Conservation (phyloP, 2,113 vertebrate species). For the Leptosomus discolor region DNA sequence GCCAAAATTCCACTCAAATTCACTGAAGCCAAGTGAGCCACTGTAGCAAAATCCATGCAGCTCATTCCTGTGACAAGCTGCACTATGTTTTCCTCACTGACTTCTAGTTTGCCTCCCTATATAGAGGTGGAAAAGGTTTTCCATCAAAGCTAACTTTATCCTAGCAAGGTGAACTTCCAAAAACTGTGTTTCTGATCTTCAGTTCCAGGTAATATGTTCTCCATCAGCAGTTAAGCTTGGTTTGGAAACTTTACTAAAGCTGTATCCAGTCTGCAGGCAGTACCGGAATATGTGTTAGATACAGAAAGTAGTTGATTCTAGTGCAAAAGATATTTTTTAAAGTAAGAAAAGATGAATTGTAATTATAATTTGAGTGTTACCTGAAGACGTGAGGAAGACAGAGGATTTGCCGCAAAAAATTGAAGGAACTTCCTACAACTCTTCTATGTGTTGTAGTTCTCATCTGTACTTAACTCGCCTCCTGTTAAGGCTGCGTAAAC, state of each 20-base stretch:
- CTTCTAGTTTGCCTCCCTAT: not conserved
- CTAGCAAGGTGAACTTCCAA: not conserved
- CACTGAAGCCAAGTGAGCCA: not conserved
- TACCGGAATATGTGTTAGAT: not conserved
- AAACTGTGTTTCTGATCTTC: not conserved
- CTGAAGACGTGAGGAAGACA: not conserved
- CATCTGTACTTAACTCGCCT: not conserved
- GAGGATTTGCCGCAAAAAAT: not conserved
- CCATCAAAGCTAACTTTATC: not conserved
- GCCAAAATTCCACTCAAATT: not conserved
- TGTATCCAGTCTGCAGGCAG: not conserved
- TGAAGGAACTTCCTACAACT: not conserved
- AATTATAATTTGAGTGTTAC: not conserved
- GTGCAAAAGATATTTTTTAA: not conserved
- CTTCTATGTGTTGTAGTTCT: not conserved
- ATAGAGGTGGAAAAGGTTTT: not conserved
- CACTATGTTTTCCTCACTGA: not conserved
- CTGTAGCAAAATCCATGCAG: not conserved
- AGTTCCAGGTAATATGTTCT: not conserved
- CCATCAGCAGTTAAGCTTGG: not conserved
- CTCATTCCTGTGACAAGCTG: not conserved
- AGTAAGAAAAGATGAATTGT: not conserved
- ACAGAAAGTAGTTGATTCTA: not conserved
- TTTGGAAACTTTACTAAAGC: not conserved
- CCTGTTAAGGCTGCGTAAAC: not conserved